Percentiles rank a stretch among this genome's conserved stretches.
Conservation (phyloP, 2,888 invertebrate species). For the Drosophila rubida region DNA sequence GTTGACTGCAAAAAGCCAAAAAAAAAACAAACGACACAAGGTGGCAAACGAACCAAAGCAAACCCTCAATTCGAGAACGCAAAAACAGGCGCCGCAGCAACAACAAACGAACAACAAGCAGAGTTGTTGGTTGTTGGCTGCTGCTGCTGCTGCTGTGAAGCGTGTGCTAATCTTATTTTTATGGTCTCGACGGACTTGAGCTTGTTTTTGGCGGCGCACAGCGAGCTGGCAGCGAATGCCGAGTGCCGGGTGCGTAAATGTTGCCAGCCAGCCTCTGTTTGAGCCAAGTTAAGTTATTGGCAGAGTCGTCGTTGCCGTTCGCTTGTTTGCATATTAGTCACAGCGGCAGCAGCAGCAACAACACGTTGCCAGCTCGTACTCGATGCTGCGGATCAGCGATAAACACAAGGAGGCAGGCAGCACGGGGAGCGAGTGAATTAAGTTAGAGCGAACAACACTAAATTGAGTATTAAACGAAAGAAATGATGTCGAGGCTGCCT, state of each 20-base stretch:
- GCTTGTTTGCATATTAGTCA: slow-evolving; percentile 81
- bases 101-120: slow-evolving; percentile 21
- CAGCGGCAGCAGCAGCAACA: slow-evolving; percentile 33
- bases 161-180: slow-evolving; percentile 80
- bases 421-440: background rate
- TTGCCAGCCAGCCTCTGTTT: slow-evolving; percentile 48
- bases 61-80: slow-evolving; percentile 22
- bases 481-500: slow-evolving; percentile 74
- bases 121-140: slow-evolving; percentile 16
- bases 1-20: slow-evolving; percentile 32
- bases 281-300: slow-evolving; percentile 79
- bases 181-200: slow-evolving; percentile 76
- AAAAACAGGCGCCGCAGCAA: slow-evolving; percentile 39
- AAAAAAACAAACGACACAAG: background rate
- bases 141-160: slow-evolving; percentile 58
- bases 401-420: background rate
- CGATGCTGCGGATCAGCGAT: slow-evolving; percentile 4
- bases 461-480: slow-evolving; percentile 79
- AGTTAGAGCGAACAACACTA: slow-evolving; percentile 57
- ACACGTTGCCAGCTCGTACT: background rate
- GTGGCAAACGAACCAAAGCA: slow-evolving; percentile 37
- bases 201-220: slow-evolving; percentile 62
- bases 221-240: slow-evolving; percentile 39
- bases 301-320: slow-evolving; percentile 57
- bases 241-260: slow-evolving; percentile 55